These are phyloP conservation scores for Poecilia velifera DNA, from an alignment of 2,797 vertebrate species.

Conservation along the genomic window DNA sequence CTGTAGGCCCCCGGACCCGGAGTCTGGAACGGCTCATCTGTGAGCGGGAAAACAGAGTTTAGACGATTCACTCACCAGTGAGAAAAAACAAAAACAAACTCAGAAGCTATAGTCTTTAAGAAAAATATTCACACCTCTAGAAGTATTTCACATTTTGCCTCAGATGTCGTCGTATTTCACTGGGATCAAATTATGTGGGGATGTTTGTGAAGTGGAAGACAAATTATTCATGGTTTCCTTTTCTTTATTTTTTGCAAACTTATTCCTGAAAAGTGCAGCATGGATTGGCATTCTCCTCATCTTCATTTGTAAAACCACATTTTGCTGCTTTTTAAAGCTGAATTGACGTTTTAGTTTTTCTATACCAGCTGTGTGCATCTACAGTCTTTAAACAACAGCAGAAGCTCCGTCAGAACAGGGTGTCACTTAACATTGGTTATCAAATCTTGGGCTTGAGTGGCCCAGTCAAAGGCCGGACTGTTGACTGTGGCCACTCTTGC, in stretches of 20 bases:
- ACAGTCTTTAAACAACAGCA: neutral
- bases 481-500: neutral
- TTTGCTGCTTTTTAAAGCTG: neutral
- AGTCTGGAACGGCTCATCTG: slow-evolving; percentile 71
- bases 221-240: neutral
- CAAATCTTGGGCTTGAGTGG: too few species aligned
- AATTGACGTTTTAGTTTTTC: neutral
- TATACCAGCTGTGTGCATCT: neutral
- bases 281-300: neutral
- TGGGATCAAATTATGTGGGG: neutral
- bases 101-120: neutral
- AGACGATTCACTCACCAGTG: neutral
- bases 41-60: neutral
- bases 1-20: slow-evolving; percentile 90
- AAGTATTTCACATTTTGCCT: neutral
- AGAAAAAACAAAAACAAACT: neutral
- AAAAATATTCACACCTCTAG: neutral
- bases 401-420: neutral
- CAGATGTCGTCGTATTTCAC: neutral
- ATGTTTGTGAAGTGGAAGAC: neutral
- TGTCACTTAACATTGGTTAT: neutral
- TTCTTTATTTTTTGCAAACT: neutral
- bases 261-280: neutral
- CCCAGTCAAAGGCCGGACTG: neutral
- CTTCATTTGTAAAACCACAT: neutral